Evolutionary conservation across 1,140 invertebrate species (phyloP), one percentile per base, ranked within the genome.

Genomic region (Hirudo medicinalis): DNA sequence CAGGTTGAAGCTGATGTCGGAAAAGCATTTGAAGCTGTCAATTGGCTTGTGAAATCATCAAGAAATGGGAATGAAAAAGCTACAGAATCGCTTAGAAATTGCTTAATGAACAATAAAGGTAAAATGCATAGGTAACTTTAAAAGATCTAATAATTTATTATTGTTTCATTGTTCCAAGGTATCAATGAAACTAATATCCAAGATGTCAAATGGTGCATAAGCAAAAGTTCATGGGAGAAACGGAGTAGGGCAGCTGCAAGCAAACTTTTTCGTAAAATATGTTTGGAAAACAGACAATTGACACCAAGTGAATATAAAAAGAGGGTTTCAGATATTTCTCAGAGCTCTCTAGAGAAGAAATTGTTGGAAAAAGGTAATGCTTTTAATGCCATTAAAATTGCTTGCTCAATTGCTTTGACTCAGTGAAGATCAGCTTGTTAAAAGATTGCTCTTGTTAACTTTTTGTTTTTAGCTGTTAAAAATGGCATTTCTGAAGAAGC

Each of bases 21-120:
- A 78, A 88, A 88, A 80, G 85, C 85, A 8, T 79, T 85, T 66
- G 76, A 86, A 73, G 90, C 90, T 0, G 86, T 94, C 67, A 89
- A 91, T 77, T 93, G 91, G 90, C 78, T 94, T 9, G 88, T 91
- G 22, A 89, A 89, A 82, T 90, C 91, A 2, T 91, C 90, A 0
- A 88, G 91, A 76, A 90, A 92, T 80, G 91, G 90, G 3, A 90
- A 91, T 78, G 83, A 87, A 74, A 89, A 91, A 80, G 90, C 90
- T 11, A 89, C 89, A 22, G 85, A 87, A 72, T 85, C 92, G 76
- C 83, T 93, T 32, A 85, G 85, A 76, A 85, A 89, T 80, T 92
- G 91, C 80, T 86, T 89, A 55, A 84, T 87, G 29, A 87, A 86
- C 32, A 89, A 89, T 27, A 86, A 86, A 76, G 84, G 84, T 81